phyloP scores from a whole-genome alignment of 2,888 invertebrate species.

The Corbicula japonica region DNA sequence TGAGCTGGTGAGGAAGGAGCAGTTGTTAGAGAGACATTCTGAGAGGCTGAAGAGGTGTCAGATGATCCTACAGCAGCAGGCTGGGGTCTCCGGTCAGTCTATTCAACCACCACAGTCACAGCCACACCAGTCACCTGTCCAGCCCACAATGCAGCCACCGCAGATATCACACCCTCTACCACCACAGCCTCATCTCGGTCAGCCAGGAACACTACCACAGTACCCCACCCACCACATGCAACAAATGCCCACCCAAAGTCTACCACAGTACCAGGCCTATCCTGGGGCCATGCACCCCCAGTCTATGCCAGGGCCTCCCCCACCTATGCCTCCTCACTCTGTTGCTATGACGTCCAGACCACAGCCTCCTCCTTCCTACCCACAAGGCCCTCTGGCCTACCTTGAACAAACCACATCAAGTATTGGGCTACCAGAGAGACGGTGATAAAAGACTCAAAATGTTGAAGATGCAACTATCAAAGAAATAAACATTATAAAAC shows the following conservation, averaged over 20 bases:
- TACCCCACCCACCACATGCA: too few relatives aligned
- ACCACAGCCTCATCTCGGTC: too few relatives aligned
- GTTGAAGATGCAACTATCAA: too few relatives aligned
- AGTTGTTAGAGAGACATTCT: conserved; percentile 94
- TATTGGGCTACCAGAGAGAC: conserved; percentile 94
- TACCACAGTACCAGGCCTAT: conserved; percentile 53
- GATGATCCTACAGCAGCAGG: conserved; percentile 89
- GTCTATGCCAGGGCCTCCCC: conserved; percentile 66
- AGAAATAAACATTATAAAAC: too few relatives aligned
- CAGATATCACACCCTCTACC: too few relatives aligned
- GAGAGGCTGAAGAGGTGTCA: conserved; percentile 97
- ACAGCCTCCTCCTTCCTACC: conserved; percentile 69
- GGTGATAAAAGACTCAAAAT: too few relatives aligned
- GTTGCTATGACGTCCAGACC: conserved; percentile 43
- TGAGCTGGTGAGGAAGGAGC: conserved; percentile 96
- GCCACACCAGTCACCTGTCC: too few relatives aligned
- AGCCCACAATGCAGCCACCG: too few relatives aligned
- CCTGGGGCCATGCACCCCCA: conserved; percentile 52
- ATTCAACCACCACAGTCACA: too few relatives aligned
- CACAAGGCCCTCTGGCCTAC: conserved; percentile 94
- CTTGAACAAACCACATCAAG: conserved; percentile 96
- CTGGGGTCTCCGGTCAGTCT: too few relatives aligned
- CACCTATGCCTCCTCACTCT: conserved; percentile 6
- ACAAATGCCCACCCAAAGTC: conserved; percentile 28
- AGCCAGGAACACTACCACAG: too few relatives aligned